Evolutionary conservation across 2,888 invertebrate species (phyloP).

Genomic region (Trichopria drosophilae): DNA sequence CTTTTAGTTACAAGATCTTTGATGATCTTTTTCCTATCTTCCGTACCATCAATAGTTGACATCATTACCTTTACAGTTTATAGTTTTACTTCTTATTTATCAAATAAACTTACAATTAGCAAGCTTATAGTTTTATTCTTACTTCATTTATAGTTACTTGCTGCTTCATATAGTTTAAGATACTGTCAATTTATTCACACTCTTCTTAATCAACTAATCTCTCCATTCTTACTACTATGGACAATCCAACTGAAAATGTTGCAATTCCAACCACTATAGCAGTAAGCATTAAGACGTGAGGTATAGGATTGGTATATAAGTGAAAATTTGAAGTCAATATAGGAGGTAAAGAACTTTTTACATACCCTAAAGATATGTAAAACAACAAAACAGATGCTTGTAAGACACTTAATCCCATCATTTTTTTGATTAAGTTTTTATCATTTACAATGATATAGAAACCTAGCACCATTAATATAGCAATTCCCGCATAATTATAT

Average conservation of each 20-base stretch:
- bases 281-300: conserved; percentile 18
- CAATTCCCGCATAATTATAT: conserved; percentile 17
- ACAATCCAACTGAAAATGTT: conserved; percentile 19
- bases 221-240: conserved; percentile 19
- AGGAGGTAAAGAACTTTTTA: no score
- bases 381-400: no score
- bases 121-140: conserved; percentile 19
- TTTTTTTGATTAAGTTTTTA: no score
- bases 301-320: conserved; percentile 19
- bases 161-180: conserved; percentile 19
- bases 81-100: conserved; percentile 17
- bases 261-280: conserved; percentile 21
- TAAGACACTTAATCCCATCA: no score
- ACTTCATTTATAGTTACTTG: conserved; percentile 18
- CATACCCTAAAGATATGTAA: no score
- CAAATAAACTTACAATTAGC: conserved; percentile 14
- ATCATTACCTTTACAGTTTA: conserved; percentile 20
- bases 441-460: no score
- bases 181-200: conserved; percentile 18
- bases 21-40: conserved; percentile 20
- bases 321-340: no score
- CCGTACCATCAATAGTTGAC: conserved; percentile 19
- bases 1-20: conserved; percentile 18
- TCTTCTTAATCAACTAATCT: conserved; percentile 16
- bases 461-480: conserved; percentile 20